These are phyloP conservation scores for Lepus townsendii DNA, from an alignment of 2,797 vertebrate species.

Conservation along the genomic window DNA sequence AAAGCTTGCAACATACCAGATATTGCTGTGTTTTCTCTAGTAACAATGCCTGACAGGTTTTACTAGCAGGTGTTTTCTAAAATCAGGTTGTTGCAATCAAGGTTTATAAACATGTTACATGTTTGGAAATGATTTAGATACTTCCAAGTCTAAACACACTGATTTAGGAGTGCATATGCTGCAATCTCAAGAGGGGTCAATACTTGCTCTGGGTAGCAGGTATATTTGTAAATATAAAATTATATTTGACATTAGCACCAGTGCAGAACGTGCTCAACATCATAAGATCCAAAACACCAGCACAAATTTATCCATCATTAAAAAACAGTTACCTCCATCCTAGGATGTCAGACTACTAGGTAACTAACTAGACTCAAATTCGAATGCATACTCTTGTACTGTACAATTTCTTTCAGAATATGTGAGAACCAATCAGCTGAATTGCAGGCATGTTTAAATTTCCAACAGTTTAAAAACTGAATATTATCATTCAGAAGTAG, in stretches of 20 bases:
- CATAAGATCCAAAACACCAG: slow-evolving; percentile 62
- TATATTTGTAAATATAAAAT: slow-evolving; percentile 53
- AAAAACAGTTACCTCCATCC: slow-evolving; percentile 51
- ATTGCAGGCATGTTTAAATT: slow-evolving; percentile 36
- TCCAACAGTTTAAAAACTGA: slow-evolving; percentile 84
- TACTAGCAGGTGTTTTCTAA: slow-evolving; percentile 54
- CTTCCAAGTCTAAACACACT: slow-evolving; percentile 56
- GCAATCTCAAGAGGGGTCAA: neutral
- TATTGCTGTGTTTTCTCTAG: slow-evolving; percentile 66
- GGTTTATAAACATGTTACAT: slow-evolving; percentile 49
- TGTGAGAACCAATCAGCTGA: slow-evolving; percentile 61
- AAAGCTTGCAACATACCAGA: slow-evolving; percentile 61
- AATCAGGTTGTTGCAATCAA: slow-evolving; percentile 60
- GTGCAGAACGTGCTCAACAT: slow-evolving; percentile 32
- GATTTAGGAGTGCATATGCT: slow-evolving; percentile 14
- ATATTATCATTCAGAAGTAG: slow-evolving; percentile 81
- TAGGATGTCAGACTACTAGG: slow-evolving; percentile 50
- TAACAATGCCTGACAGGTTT: slow-evolving; percentile 54
- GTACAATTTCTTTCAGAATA: slow-evolving; percentile 75
- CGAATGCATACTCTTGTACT: slow-evolving; percentile 73
- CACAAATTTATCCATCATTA: slow-evolving; percentile 54
- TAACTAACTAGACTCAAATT: slow-evolving; percentile 61
- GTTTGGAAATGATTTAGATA: slow-evolving; percentile 61
- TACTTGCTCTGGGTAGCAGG: slow-evolving; percentile 49
- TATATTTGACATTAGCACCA: slow-evolving; percentile 60